These are phyloP conservation scores for Polyploca ridens DNA, from an alignment of 2,888 invertebrate genomes.

Conservation along the genomic window DNA sequence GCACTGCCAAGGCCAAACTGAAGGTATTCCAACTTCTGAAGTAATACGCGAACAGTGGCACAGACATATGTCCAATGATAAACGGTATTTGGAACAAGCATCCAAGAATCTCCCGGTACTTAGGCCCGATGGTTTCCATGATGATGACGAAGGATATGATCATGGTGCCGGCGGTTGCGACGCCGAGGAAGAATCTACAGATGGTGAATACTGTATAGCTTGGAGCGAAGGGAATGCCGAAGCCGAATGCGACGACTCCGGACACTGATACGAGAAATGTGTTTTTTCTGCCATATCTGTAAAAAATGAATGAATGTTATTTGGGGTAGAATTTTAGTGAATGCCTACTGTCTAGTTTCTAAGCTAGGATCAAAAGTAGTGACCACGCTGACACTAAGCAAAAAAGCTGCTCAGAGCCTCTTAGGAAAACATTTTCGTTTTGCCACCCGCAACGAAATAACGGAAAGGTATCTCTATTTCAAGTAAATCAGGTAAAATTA, in stretches of 20 bases:
- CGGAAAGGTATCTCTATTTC: too few species aligned
- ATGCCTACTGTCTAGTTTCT: too few species aligned
- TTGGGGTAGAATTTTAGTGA: background rate
- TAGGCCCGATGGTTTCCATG: slow-evolving; percentile 86
- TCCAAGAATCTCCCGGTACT: slow-evolving; percentile 80
- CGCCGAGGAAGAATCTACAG: slow-evolving; percentile 87
- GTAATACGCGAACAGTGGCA: slow-evolving; percentile 86
- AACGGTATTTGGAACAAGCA: slow-evolving; percentile 89
- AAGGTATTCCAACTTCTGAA: slow-evolving; percentile 87
- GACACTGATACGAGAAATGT: slow-evolving; percentile 88
- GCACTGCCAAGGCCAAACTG: slow-evolving; percentile 86
- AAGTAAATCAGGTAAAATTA: too few species aligned
- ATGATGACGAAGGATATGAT: slow-evolving; percentile 89
- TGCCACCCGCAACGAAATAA: too few species aligned
- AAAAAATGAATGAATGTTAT: slow-evolving; percentile 32
- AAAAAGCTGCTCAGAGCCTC: too few species aligned
- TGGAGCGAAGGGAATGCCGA: slow-evolving; percentile 87
- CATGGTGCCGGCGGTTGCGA: slow-evolving; percentile 93
- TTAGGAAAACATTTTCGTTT: too few species aligned
- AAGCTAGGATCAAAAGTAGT: too few species aligned
- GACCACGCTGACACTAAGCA: too few species aligned
- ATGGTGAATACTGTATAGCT: slow-evolving; percentile 84
- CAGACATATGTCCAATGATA: slow-evolving; percentile 87
- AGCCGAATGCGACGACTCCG: slow-evolving; percentile 87
- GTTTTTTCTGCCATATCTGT: slow-evolving; percentile 89